phyloP scores from a whole-genome alignment of 2,888 invertebrate species.

The Abscondita cerata region DNA sequence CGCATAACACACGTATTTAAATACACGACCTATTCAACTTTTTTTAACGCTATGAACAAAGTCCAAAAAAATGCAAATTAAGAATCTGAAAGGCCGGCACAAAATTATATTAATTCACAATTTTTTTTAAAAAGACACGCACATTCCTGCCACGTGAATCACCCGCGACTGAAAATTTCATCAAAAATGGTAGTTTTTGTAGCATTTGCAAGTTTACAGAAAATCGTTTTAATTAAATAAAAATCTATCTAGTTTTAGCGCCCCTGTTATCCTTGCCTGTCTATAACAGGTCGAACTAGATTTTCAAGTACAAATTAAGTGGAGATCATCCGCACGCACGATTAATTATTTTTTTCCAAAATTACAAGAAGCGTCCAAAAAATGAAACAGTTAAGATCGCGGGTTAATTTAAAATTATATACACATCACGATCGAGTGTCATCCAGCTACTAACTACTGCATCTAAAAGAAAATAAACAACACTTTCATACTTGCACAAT shows the following conservation, averaged over 20 bases:
- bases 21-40: conserved; percentile 16
- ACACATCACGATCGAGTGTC: conserved; percentile 17
- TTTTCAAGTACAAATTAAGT: conserved; percentile 50
- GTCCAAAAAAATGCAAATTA: conserved; percentile 15
- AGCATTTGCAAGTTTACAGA: conserved; percentile 3
- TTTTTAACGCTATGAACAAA: conserved; percentile 8
- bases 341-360: too few relatives aligned
- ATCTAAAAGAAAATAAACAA: conserved; percentile 24
- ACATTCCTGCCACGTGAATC: conserved; percentile 1
- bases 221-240: conserved; percentile 13
- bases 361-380: too few relatives aligned
- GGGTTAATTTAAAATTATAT: not conserved
- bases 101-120: not conserved
- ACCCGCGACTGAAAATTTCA: not conserved
- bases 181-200: not conserved
- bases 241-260: conserved; percentile 28
- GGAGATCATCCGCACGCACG: conserved; percentile 26
- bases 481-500: conserved; percentile 33
- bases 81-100: not conserved
- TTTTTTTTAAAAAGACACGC: not conserved
- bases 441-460: conserved; percentile 17
- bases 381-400: not conserved
- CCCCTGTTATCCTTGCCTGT: conserved; percentile 33
- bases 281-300: conserved; percentile 57
- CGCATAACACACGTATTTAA: not conserved